Base-by-base conservation (phyloP, 2,888 invertebrate genomes). In the Dicranocentrus wangi region DNA sequence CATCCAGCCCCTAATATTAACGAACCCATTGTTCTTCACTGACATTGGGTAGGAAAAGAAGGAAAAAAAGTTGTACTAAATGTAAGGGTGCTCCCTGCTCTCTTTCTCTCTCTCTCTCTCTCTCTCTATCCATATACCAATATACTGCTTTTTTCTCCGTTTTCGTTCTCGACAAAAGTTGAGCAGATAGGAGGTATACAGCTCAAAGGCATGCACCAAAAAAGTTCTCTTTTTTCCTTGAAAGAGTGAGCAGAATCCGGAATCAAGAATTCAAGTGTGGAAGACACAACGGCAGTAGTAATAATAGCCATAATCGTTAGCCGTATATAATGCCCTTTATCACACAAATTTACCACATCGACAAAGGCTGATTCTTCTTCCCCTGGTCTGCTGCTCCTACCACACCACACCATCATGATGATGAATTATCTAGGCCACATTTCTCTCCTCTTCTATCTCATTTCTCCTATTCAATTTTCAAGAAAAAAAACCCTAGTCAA, bases 21-120 rank as follows among this genome's bases (percentile, higher is more conserved):
- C 66, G 83, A 83, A 83, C 66, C 81, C 68, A 83, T 85, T 85
- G 83, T 83, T 83, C 82, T 70, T 53, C 51, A 32, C 23, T 55
- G 51, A 25, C 47, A 68, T 39, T 42, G 27, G 7, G 21, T 13
- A 43, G 42, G 19, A 32, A 81, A 75, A 69, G 75, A 71, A 70
- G 65, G 23, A 27, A 68, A 66, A 79, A 63, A 51, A 25, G 60
- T 65, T n/a, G 80, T 58, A 71, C 32, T 32, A n/a, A n/a, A n/a
- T n/a, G n/a, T n/a, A n/a, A n/a, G n/a, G n/a, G n/a, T n/a, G n/a
- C n/a, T n/a, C n/a, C n/a, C n/a, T n/a, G n/a, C n/a, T 32, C 32
- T 7, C 32, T 32, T 68, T 43, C 27, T 17, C 19, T 42, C 21
- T 55, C 15, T n/a, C n/a, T n/a, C n/a, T n/a, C n/a, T 47, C 47